Evolutionary conservation across 2,888 invertebrate species (phyloP), one percentile per base, ranked within the genome.

Genomic region (Silvanus unidentatus): DNA sequence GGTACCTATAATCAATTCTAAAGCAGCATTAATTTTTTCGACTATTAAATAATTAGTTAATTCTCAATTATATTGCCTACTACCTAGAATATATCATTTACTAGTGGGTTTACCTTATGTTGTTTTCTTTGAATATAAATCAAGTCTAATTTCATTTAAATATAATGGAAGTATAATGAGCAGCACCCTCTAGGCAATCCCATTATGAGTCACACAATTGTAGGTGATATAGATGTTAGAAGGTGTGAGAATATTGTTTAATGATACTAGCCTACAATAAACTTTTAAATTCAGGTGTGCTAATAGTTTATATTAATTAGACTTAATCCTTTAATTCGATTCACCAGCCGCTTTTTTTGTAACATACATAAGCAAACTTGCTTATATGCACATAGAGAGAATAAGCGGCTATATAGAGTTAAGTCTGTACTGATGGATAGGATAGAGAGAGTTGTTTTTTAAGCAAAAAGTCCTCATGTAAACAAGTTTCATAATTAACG

Each of bases 151-250:
- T 66, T 64, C 66, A 67, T 68, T 67, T 65, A 64, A 68, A 68
- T 67, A 66, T 66, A 67, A 66, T 68, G 66, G 62, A 62, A 63
- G 66, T 62, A 66, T 65, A 67, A 66, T 65, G 64, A 67, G 64
- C 63, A 61, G 66, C 66, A 66, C 66, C 66, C 68, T 63, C 62
- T 62, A 54, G 66, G 63, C 67, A 58, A 66, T 63, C 68, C 67
- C 66, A 67, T 55, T 49, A 59, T 69, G 69, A 69, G 58, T 69
- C 68, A 69, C 66, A 69, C 66, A 66, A 64, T 66, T 65, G 68
- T 68, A 66, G 68, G 68, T 66, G 67, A 67, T 67, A 66, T 62
- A 67, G 67, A 65, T 68, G 66, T 68, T 63, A 59, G 63, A 63
- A 67, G 66, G 69, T 68, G 68, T 66, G 68, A 64, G 69, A 66